A percentile compares a stretch with the other conserved stretches of the same genome.
phyloP scores from a whole-genome alignment of 2,888 invertebrate genomes.

The Phytoseiulus persimilis region DNA sequence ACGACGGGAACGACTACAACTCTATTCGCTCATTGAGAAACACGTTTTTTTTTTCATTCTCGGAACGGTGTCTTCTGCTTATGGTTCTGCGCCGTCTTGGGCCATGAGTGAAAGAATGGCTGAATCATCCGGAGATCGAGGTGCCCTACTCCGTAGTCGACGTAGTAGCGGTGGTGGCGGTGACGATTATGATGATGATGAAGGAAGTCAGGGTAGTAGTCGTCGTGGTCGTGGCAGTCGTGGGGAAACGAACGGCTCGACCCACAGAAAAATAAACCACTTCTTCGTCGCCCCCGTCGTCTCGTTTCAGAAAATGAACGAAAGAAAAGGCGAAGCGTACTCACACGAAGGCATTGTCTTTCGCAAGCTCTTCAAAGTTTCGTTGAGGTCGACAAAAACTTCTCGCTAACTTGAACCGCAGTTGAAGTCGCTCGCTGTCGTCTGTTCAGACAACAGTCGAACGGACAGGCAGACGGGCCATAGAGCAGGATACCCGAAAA shows the following conservation, averaged over 20 bases:
- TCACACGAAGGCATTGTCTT: not conserved
- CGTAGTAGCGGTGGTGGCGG: not conserved
- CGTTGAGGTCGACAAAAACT: not conserved
- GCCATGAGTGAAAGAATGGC: not conserved
- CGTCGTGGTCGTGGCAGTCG: no score
- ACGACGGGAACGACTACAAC: not conserved
- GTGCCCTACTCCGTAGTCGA: not conserved
- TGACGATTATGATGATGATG: not conserved
- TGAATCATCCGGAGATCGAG: not conserved
- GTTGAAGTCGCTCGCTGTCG: not conserved
- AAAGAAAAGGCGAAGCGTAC: not conserved
- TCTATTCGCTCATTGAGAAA: constrained; percentile 5
- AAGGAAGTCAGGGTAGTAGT: no score
- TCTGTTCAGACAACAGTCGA: not conserved
- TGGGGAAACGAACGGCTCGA: no score
- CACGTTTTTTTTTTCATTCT: not conserved
- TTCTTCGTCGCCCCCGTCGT: not conserved
- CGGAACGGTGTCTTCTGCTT: not conserved
- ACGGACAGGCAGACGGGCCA: no score
- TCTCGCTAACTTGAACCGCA: not conserved
- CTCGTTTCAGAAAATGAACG: not conserved
- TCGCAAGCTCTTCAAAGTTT: not conserved
- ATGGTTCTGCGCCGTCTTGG: not conserved
- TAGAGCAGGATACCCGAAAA: no score
- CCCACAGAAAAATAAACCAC: not conserved